These are phyloP conservation scores for Andrena haemorrhoa DNA, from an alignment of 2,888 invertebrate species.

Conservation along the genomic window DNA sequence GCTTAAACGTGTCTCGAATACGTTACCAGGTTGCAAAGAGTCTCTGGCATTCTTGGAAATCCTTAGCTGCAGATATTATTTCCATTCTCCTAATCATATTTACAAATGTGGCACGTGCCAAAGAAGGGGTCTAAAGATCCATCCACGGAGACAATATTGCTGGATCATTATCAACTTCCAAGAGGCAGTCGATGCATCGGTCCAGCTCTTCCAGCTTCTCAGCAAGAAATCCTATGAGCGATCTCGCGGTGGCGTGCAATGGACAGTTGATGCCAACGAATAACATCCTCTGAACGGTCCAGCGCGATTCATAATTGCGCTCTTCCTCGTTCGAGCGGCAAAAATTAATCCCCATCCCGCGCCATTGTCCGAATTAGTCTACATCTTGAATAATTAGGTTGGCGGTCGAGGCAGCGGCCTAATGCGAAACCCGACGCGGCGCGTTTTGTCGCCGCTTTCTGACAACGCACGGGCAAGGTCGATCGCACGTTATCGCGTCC, in stretches of 20 bases:
- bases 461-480: constrained; percentile 51
- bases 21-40: neutral
- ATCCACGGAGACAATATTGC: neutral
- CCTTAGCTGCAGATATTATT: neutral
- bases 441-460: constrained; percentile 45
- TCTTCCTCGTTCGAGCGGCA: constrained; percentile 54
- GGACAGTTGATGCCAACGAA: constrained; percentile 15
- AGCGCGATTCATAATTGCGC: constrained; percentile 51
- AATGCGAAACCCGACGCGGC: constrained; percentile 50
- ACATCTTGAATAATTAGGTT: constrained; percentile 61
- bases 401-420: constrained; percentile 28
- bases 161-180: neutral
- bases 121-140: neutral
- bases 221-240: neutral
- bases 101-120: neutral
- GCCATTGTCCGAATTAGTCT: constrained; percentile 48
- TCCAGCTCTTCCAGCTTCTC: neutral
- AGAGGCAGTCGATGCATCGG: neutral
- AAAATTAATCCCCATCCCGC: constrained; percentile 48
- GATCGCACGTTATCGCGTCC: constrained; percentile 38
- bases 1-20: neutral
- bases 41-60: neutral
- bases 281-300: constrained; percentile 24
- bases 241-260: neutral
- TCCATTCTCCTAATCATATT: neutral